These are phyloP conservation scores for Diuraphis noxia DNA, from an alignment of 1,140 invertebrate genomes.

Conservation along the genomic window DNA sequence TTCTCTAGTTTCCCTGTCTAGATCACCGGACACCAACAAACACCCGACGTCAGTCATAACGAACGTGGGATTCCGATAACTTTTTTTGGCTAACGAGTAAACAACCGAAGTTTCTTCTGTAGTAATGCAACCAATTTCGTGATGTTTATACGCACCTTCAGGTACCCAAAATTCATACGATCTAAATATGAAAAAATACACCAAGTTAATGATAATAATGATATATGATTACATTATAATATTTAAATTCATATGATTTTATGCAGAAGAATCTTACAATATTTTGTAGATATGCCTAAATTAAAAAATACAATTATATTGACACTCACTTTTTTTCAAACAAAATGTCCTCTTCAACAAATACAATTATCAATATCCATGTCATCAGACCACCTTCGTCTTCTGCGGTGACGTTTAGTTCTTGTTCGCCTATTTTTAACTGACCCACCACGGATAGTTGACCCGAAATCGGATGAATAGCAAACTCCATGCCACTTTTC, in stretches of 20 bases:
- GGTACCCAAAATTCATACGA: constrained; percentile 82
- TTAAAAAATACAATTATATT: too few relatives aligned
- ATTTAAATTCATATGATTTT: too few relatives aligned
- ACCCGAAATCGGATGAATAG: constrained; percentile 73
- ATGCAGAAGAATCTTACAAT: background rate
- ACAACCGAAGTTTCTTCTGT: constrained; percentile 61
- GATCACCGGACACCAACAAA: constrained; percentile 72
- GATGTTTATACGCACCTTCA: constrained; percentile 74
- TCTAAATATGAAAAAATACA: background rate
- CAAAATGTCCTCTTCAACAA: constrained; percentile 68
- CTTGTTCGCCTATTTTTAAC: constrained; percentile 59
- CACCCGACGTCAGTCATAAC: constrained; percentile 74
- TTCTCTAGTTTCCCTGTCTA: constrained; percentile 77
- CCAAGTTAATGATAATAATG: background rate
- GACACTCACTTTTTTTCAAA: constrained; percentile 34
- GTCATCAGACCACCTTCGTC: constrained; percentile 76
- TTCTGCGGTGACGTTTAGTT: constrained; percentile 74
- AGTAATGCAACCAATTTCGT: constrained; percentile 77
- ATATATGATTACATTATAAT: background rate
- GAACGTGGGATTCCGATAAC: constrained; percentile 62
- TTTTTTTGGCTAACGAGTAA: constrained; percentile 12
- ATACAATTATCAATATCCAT: constrained; percentile 69
- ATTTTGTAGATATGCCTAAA: background rate
- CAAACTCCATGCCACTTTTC: constrained; percentile 62
- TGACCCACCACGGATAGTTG: constrained; percentile 76